These are phyloP conservation scores for Paramormyrops hopkinsi DNA, from an alignment of 2,797 vertebrate genomes.

Conservation along the genomic window DNA sequence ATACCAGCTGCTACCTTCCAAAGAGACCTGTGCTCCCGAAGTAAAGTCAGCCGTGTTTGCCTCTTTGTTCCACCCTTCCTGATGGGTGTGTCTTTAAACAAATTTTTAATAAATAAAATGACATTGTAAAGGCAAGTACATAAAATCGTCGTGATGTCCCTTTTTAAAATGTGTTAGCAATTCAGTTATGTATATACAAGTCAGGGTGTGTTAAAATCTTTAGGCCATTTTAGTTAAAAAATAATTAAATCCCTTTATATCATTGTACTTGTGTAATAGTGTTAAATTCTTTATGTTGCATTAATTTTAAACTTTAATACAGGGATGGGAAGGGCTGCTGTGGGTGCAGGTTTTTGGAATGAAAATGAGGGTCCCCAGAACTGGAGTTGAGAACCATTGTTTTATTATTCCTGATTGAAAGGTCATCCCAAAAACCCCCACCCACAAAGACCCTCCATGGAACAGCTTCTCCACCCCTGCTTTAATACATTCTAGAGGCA, in stretches of 20 bases:
- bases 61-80: not conserved
- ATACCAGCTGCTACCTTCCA: constrained; percentile 53
- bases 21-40: not conserved
- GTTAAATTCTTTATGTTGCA: not conserved
- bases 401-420: not conserved
- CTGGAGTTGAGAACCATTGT: not conserved
- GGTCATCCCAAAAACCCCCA: not conserved
- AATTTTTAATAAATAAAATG: not conserved
- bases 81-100: not conserved
- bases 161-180: not conserved
- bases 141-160: not conserved
- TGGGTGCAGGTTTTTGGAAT: not conserved
- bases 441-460: not conserved
- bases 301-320: not conserved
- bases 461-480: not conserved
- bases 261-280: not conserved
- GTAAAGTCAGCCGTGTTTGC: not conserved
- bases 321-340: not conserved
- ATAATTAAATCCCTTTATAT: not conserved
- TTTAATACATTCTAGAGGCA: not conserved
- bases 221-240: not conserved
- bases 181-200: not conserved
- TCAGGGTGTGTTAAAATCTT: not conserved
- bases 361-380: not conserved
- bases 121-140: not conserved